A percentile compares a stretch with the other conserved stretches of the same genome.
Evolutionary conservation across 2,888 invertebrate genomes (phyloP).

Genomic region (Aphidoletes aphidimyza): DNA sequence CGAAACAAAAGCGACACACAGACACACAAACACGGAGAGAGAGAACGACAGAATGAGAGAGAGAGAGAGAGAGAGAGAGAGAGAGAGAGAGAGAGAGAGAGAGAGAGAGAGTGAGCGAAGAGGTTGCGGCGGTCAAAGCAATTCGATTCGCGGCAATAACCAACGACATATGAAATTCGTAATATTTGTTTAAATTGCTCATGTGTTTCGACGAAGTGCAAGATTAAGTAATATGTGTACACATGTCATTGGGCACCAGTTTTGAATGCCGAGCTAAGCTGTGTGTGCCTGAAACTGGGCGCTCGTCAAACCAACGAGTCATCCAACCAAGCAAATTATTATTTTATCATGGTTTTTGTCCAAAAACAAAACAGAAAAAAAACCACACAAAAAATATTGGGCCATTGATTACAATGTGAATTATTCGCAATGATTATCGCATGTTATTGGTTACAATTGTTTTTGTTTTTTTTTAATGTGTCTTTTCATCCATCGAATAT

Average conservation of each 20-base stretch:
- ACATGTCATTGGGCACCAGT: background rate
- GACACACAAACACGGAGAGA: too few species aligned
- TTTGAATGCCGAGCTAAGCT: conserved; percentile 3
- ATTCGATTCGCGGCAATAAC: background rate
- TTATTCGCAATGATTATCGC: too few species aligned
- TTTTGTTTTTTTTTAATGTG: background rate
- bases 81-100: too few species aligned
- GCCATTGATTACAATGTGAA: too few species aligned
- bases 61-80: too few species aligned
- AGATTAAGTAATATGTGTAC: conserved; percentile 5
- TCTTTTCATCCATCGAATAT: background rate
- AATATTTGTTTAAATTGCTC: background rate
- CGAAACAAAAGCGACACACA: background rate
- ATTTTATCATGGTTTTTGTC: background rate
- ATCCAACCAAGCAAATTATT: background rate
- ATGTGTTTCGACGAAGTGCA: conserved; percentile 5
- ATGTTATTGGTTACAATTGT: background rate
- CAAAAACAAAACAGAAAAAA: background rate
- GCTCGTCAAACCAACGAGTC: too few species aligned
- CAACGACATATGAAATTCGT: background rate
- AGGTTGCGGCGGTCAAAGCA: background rate
- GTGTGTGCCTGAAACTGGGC: too few species aligned
- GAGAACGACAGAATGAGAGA: too few species aligned
- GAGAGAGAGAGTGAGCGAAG: too few species aligned
- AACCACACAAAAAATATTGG: too few species aligned